These are phyloP conservation scores for Phlogophora meticulosa DNA, from an alignment of 2,888 invertebrate species.

Conservation along the genomic window DNA sequence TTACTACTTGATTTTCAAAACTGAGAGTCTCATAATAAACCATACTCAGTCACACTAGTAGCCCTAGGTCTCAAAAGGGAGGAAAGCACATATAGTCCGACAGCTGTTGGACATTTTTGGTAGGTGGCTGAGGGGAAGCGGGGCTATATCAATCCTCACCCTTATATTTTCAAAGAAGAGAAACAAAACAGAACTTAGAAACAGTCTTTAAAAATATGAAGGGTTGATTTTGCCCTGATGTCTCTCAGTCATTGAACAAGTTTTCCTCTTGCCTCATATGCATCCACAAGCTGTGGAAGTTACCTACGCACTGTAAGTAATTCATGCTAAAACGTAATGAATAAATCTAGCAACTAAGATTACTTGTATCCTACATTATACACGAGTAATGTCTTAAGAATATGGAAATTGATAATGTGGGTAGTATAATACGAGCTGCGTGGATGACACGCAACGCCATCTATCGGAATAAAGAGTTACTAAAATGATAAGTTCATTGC, in stretches of 20 bases:
- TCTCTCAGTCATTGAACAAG: no score
- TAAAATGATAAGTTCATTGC: slow-evolving; percentile 6
- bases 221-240: no score
- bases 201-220: no score
- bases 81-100: no score
- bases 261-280: no score
- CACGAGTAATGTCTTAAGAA: slow-evolving; percentile 45
- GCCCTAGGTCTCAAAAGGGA: slow-evolving; percentile 12
- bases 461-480: slow-evolving; percentile 24
- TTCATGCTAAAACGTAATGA: slow-evolving; percentile 39
- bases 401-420: slow-evolving; percentile 59
- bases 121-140: no score
- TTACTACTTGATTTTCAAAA: no score
- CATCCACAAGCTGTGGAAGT: slow-evolving; percentile 1
- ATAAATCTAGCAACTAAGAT: slow-evolving; percentile 45
- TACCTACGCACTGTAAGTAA: slow-evolving; percentile 14
- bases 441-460: slow-evolving; percentile 43
- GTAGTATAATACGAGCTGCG: slow-evolving; percentile 41
- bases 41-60: slow-evolving; percentile 3
- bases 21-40: background rate
- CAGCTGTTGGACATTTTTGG: no score
- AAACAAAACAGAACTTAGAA: no score
- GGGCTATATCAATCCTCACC: no score
- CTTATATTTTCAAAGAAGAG: no score
- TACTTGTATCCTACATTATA: slow-evolving; percentile 36